These are phyloP conservation scores for Chymomyza procnemis DNA, from an alignment of 2,888 invertebrate species.

Conservation along the genomic window DNA sequence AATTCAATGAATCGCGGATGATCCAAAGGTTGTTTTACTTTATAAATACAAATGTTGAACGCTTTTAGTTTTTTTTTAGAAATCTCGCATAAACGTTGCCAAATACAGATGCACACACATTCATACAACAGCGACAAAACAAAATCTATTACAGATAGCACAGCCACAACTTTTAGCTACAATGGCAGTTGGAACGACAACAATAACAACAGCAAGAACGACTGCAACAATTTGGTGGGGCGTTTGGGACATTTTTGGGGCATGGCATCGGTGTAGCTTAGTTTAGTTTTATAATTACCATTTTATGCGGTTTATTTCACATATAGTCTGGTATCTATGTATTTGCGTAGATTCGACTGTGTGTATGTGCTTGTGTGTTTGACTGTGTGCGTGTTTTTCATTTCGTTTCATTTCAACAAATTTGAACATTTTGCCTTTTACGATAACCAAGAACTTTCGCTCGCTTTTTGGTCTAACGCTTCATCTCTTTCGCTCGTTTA, in stretches of 20 bases:
- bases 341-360: neutral
- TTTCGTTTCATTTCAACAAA: conserved; percentile 56
- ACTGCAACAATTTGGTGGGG: neutral
- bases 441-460: conserved; percentile 42
- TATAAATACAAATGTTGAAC: too few relatives aligned
- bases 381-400: neutral
- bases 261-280: conserved; percentile 30
- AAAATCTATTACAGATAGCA: conserved; percentile 65
- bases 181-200: neutral
- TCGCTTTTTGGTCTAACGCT: neutral
- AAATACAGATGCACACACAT: conserved; percentile 5
- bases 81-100: neutral
- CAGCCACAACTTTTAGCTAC: conserved; percentile 9
- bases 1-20: too few relatives aligned
- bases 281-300: conserved; percentile 68
- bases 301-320: conserved; percentile 55
- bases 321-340: neutral
- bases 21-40: too few relatives aligned
- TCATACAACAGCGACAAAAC: conserved; percentile 15
- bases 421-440: conserved; percentile 68
- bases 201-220: neutral
- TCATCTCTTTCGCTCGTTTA: neutral
- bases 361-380: too few relatives aligned
- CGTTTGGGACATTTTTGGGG: neutral
- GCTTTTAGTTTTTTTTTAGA: too few relatives aligned